Conservation (phyloP, 1,140 invertebrate species). For the Cydia strobilella region DNA sequence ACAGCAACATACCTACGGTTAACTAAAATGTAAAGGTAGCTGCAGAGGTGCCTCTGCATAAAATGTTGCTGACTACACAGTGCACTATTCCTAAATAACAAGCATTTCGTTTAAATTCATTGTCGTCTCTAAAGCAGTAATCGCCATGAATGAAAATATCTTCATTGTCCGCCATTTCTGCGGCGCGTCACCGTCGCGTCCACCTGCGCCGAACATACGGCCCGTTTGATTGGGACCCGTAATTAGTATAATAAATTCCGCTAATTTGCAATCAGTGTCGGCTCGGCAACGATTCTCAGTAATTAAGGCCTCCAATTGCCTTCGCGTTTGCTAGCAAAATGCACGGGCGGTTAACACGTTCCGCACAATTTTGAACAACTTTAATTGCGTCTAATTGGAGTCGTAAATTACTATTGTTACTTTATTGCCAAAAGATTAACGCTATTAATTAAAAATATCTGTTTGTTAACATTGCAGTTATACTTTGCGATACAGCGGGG, state of each 20-base stretch:
- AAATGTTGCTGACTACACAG: background rate
- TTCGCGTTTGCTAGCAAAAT: conserved; percentile 9
- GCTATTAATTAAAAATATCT: too few species aligned
- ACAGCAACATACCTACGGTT: too few species aligned
- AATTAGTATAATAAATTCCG: conserved; percentile 35
- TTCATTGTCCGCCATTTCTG: background rate
- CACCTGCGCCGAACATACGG: conserved; percentile 31
- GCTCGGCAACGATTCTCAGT: conserved; percentile 2
- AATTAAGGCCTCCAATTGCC: conserved; percentile 35
- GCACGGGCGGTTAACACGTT: background rate
- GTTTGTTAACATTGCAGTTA: too few species aligned
- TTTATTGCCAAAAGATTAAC: background rate
- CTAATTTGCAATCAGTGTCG: conserved; percentile 36
- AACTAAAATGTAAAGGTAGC: too few species aligned
- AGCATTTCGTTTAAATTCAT: background rate
- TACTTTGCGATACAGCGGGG: too few species aligned
- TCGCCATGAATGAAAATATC: conserved; percentile 1
- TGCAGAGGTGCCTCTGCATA: background rate
- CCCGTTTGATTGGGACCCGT: conserved; percentile 33
- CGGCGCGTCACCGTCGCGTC: conserved; percentile 26
- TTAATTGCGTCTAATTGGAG: conserved; percentile 19
- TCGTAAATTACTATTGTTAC: conserved; percentile 8
- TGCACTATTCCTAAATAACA: too few species aligned
- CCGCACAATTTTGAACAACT: conserved; percentile 20
- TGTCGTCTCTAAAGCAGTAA: background rate